phyloP scores from a whole-genome alignment of 2,888 invertebrate genomes.

The Caenorhabditis doughertyi region DNA sequence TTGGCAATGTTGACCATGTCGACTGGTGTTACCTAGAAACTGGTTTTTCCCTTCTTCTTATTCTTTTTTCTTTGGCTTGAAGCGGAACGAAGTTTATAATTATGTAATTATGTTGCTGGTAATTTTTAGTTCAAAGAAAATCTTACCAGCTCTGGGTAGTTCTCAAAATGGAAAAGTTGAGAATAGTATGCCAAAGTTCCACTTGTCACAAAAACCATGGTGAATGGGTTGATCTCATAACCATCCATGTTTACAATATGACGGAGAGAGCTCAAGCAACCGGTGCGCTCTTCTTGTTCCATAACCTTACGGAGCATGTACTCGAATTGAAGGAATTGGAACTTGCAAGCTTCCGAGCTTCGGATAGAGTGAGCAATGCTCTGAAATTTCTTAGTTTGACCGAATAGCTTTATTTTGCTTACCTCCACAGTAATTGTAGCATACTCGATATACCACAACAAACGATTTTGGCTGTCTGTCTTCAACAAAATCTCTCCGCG shows the following conservation, averaged over 20 bases:
- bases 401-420: background rate
- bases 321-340: conserved; percentile 82
- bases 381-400: conserved; percentile 61
- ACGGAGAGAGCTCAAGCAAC: conserved; percentile 77
- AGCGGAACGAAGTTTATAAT: no score
- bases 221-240: conserved; percentile 82
- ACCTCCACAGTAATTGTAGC: conserved; percentile 81
- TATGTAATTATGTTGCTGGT: background rate
- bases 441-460: conserved; percentile 82
- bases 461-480: conserved; percentile 77
- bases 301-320: conserved; percentile 81
- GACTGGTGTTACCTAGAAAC: conserved; percentile 74
- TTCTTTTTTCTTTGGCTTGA: background rate
- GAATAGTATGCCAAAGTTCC: conserved; percentile 82
- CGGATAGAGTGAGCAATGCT: conserved; percentile 79
- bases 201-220: conserved; percentile 81
- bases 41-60: conserved; percentile 2
- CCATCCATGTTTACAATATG: conserved; percentile 81
- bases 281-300: conserved; percentile 80
- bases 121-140: background rate
- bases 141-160: conserved; percentile 82
- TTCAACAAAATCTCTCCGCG: conserved; percentile 73
- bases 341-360: conserved; percentile 79
- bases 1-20: conserved; percentile 82
- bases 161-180: conserved; percentile 82